Percentiles rank a stretch among this genome's conserved stretches.
These are phyloP conservation scores for Oenanthe melanoleuca DNA, from an alignment of 2,113 vertebrate species.

Conservation along the genomic window DNA sequence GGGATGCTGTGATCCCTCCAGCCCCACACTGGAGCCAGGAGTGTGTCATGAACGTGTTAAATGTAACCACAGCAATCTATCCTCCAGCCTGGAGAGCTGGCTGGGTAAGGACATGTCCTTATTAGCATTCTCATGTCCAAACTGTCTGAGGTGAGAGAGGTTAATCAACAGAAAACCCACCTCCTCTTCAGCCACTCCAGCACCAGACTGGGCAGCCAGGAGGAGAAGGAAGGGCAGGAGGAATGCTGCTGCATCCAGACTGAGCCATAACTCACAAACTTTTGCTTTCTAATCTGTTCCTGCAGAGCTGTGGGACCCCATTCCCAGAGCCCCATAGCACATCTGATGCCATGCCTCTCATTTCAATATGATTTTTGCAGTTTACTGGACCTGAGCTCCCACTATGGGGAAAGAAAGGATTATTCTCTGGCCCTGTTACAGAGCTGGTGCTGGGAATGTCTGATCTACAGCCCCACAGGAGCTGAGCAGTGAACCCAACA, in stretches of 20 bases:
- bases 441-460: neutral
- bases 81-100: neutral
- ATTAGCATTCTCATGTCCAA: neutral
- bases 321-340: neutral
- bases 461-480: neutral
- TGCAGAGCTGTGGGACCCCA: neutral
- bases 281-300: neutral
- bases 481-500: neutral
- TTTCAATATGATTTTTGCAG: neutral
- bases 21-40: neutral
- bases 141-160: neutral
- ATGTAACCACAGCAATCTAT: neutral
- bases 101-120: neutral
- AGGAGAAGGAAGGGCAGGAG: neutral
- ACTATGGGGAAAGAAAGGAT: neutral
- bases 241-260: rapidly evolving
- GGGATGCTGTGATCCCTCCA: neutral
- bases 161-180: neutral
- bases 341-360: neutral
- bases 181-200: neutral
- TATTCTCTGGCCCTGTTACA: neutral
- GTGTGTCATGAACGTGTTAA: neutral
- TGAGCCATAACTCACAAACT: neutral
- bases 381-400: slow-evolving; percentile 1
- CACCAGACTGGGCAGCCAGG: neutral